phyloP scores from a whole-genome alignment of 2,113 vertebrate species.

The Tragulus kanchil region DNA sequence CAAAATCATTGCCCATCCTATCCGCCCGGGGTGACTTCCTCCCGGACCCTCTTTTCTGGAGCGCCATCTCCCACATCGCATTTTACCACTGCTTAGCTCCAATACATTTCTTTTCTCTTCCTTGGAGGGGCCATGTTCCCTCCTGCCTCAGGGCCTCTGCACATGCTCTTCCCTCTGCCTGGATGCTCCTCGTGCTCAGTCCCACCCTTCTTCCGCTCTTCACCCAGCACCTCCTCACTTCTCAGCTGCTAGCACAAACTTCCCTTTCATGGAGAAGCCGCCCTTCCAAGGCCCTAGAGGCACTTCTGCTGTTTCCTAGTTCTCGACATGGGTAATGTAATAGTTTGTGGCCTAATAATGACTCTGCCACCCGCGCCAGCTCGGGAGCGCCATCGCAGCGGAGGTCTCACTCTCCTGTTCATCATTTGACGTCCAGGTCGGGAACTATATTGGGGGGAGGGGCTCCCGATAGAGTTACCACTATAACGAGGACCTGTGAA shows the following conservation, averaged over 20 bases:
- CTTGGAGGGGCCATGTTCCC: background rate
- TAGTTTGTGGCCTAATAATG: background rate
- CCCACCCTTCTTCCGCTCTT: background rate
- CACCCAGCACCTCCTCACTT: background rate
- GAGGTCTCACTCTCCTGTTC: background rate
- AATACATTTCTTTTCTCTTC: background rate
- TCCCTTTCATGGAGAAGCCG: background rate
- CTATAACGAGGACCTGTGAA: rapidly evolving
- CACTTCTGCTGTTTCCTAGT: background rate
- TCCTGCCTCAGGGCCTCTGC: background rate
- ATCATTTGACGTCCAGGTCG: rapidly evolving
- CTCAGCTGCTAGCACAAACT: background rate
- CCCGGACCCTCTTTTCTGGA: background rate
- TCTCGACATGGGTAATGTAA: no score
- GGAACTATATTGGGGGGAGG: no score
- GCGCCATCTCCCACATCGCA: background rate
- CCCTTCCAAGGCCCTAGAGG: background rate
- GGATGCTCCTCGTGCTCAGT: background rate
- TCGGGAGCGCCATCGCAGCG: background rate
- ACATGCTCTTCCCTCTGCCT: background rate
- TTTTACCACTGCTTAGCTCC: background rate
- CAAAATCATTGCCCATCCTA: background rate
- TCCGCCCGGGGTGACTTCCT: background rate
- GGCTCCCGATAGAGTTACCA: background rate
- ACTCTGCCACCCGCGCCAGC: background rate